A percentile compares a stretch with the other conserved stretches of the same genome.
Conservation (phyloP, 2,888 invertebrate genomes). For the Leptopilina drosophilae region DNA sequence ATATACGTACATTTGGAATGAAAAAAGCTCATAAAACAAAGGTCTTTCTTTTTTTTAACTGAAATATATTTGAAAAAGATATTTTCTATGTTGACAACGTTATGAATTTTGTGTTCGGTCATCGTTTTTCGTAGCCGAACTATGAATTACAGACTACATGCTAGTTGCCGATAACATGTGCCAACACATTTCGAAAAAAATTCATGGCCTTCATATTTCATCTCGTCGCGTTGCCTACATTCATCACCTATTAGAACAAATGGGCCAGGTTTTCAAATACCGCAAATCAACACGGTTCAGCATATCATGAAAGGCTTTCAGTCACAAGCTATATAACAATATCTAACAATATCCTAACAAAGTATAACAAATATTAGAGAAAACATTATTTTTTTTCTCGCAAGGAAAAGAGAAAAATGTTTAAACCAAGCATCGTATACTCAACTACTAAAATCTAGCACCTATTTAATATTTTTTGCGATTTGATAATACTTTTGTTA, state of each 20-base stretch:
- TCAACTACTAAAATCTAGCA: too few species aligned
- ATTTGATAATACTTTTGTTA: too few species aligned
- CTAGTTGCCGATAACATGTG: constrained; percentile 24
- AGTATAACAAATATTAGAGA: too few species aligned
- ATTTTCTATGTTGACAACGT: not conserved
- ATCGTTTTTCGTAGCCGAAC: constrained; percentile 12
- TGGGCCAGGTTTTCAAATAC: constrained; percentile 15
- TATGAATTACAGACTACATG: constrained; percentile 16
- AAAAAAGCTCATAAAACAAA: too few species aligned
- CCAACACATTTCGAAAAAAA: constrained; percentile 20
- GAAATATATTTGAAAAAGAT: not conserved
- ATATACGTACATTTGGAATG: too few species aligned
- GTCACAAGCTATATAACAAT: too few species aligned
- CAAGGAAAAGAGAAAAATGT: too few species aligned
- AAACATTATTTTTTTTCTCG: too few species aligned
- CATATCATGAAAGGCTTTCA: not conserved
- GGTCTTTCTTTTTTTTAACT: not conserved
- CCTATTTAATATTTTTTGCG: too few species aligned
- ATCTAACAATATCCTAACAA: too few species aligned
- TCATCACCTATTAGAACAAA: constrained; percentile 36
- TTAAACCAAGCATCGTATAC: too few species aligned
- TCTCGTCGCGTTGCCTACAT: constrained; percentile 11
- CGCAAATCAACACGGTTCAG: not conserved
- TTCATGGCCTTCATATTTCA: constrained; percentile 34
- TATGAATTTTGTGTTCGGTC: constrained; percentile 22